Conservation (phyloP, 2,797 vertebrate genomes). For the Chelon auratus region DNA sequence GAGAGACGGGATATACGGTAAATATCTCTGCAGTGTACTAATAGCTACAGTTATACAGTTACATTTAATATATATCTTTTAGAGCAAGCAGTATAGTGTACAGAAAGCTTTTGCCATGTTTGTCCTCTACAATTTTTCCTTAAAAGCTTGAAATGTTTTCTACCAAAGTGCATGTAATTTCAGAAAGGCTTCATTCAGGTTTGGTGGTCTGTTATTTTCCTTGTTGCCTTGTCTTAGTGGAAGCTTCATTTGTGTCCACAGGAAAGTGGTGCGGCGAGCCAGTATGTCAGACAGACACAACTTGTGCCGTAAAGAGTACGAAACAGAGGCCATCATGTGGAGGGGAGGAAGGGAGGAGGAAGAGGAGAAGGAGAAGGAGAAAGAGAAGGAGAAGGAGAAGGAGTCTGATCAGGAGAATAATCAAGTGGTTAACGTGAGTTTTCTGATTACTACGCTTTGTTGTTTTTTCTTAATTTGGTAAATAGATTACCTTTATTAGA, state of each 20-base stretch:
- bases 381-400: slow-evolving; percentile 88
- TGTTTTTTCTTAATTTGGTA: background rate
- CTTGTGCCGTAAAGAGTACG: slow-evolving; percentile 95
- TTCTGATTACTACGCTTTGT: background rate
- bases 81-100: background rate
- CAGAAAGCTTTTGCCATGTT: background rate
- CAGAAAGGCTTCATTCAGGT: background rate
- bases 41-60: background rate
- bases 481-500: no score
- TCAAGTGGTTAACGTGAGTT: slow-evolving; percentile 81
- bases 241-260: slow-evolving; percentile 62
- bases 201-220: background rate
- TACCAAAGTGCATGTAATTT: background rate
- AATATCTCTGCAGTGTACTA: no score
- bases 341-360: slow-evolving; percentile 88
- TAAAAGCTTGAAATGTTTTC: background rate
- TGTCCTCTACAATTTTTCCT: background rate
- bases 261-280: slow-evolving; percentile 96
- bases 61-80: background rate
- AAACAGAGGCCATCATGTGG: slow-evolving; percentile 98
- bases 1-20: no score
- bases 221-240: slow-evolving; percentile 6
- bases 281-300: slow-evolving; percentile 96
- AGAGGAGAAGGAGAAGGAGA: slow-evolving; percentile 87
- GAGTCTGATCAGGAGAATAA: slow-evolving; percentile 91